Conservation (phyloP, 2,113 vertebrate species). For the Lepisosteus oculatus region DNA sequence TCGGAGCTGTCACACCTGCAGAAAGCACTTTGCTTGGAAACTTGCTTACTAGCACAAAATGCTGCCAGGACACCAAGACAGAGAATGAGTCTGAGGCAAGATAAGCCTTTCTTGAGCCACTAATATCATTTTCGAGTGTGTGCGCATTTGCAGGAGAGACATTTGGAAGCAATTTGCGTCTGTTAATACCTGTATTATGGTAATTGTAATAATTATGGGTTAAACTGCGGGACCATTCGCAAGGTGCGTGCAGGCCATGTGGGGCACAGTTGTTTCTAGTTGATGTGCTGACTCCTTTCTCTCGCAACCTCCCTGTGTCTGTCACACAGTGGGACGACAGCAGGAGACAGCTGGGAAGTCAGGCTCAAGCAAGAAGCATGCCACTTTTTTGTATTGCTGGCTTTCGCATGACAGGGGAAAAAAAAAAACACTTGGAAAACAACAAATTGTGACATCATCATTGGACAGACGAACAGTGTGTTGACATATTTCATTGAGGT, state of each 20-base stretch:
- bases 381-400: too few relatives aligned
- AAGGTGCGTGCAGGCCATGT: constrained; percentile 50
- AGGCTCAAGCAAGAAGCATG: too few relatives aligned
- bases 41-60: too few relatives aligned
- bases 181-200: constrained; percentile 74
- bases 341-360: too few relatives aligned
- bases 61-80: too few relatives aligned
- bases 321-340: too few relatives aligned
- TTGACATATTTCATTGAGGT: constrained; percentile 51
- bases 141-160: constrained; percentile 19
- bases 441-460: constrained; percentile 25
- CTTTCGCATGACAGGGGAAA: neutral
- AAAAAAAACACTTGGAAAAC: constrained; percentile 29
- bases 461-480: constrained; percentile 31
- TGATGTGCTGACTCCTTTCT: neutral
- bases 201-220: constrained; percentile 74
- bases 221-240: constrained; percentile 63
- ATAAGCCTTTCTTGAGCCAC: too few relatives aligned
- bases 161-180: constrained; percentile 73
- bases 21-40: too few relatives aligned
- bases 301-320: too few relatives aligned
- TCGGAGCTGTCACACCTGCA: too few relatives aligned
- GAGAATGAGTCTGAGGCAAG: too few relatives aligned
- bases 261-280: neutral
- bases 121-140: neutral